Conservation (phyloP, 2,888 invertebrate genomes). For the Watsonalla cultraria region DNA sequence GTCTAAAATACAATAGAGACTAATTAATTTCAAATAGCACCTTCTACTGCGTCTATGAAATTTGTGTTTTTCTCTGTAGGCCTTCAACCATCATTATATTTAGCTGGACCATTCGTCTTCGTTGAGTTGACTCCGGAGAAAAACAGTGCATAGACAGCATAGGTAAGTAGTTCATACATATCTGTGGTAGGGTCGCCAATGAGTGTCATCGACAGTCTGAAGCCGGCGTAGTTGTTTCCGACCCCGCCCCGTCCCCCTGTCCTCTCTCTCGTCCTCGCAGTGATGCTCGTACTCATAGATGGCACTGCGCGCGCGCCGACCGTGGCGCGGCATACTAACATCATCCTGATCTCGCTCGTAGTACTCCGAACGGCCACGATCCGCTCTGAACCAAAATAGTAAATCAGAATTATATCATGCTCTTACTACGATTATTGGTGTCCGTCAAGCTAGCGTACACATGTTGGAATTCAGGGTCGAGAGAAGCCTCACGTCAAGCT, state of each 20-base stretch:
- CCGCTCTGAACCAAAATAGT: slow-evolving; percentile 23
- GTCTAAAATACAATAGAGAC: slow-evolving; percentile 36
- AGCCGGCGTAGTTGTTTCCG: slow-evolving; percentile 47
- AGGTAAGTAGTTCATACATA: too few relatives aligned
- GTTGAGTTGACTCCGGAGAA: too few relatives aligned
- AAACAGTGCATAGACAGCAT: too few relatives aligned
- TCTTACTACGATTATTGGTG: too few relatives aligned
- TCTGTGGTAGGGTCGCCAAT: slow-evolving; percentile 22
- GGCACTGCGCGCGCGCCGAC: slow-evolving; percentile 58
- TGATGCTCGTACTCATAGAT: slow-evolving; percentile 47
- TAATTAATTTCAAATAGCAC: background rate
- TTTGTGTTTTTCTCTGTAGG: slow-evolving; percentile 6
- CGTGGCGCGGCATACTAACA: slow-evolving; percentile 32
- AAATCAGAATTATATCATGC: slow-evolving; percentile 9
- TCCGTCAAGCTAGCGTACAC: too few relatives aligned
- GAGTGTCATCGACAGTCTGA: slow-evolving; percentile 53
- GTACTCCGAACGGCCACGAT: slow-evolving; percentile 57
- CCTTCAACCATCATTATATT: too few relatives aligned
- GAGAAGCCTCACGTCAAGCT: too few relatives aligned
- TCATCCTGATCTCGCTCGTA: slow-evolving; percentile 51
- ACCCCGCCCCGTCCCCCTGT: slow-evolving; percentile 24
- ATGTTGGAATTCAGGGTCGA: too few relatives aligned
- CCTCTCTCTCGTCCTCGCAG: slow-evolving; percentile 34
- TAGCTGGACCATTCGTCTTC: too few relatives aligned
- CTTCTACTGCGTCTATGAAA: background rate